These are phyloP conservation scores for Poeciliopsis presidionis DNA, from an alignment of 2,797 vertebrate genomes.

Conservation along the genomic window DNA sequence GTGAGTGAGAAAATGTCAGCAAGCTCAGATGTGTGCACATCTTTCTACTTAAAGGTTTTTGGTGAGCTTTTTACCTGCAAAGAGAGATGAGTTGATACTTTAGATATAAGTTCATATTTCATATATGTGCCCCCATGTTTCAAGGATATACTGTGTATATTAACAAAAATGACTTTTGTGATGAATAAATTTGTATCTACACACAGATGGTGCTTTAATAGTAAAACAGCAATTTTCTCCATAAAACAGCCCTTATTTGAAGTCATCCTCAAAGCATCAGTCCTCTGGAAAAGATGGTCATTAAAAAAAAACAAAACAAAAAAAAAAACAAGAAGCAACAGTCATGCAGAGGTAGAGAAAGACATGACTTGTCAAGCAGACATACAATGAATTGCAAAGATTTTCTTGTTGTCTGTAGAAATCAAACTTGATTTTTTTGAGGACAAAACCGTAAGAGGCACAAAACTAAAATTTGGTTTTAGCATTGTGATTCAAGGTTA, in stretches of 20 bases:
- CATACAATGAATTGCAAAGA: background rate
- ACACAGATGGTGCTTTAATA: conserved; percentile 2
- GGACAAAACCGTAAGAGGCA: background rate
- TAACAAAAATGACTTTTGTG: conserved; percentile 18
- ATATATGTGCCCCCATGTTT: background rate
- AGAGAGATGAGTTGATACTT: conserved; percentile 8
- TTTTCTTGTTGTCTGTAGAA: background rate
- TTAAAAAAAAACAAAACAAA: conserved; percentile 15
- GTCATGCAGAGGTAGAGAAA: background rate
- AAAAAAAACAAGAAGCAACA: conserved; percentile 1
- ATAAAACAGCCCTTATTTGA: conserved; percentile 20
- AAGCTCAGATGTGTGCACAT: conserved; percentile 36
- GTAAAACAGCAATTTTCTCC: conserved; percentile 32
- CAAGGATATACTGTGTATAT: background rate
- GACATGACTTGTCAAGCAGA: conserved; percentile 5
- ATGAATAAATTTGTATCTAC: conserved; percentile 39
- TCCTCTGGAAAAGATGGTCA: conserved; percentile 21
- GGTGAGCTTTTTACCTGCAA: conserved; percentile 1
- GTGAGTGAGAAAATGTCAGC: conserved; percentile 48
- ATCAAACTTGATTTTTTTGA: background rate
- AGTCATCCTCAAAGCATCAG: conserved; percentile 35
- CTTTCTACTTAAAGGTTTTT: conserved; percentile 47
- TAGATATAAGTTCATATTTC: conserved; percentile 15
- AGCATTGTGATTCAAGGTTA: background rate
- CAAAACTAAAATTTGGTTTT: background rate